Percentiles rank a stretch among this genome's conserved stretches.
Evolutionary conservation across 2,888 invertebrate genomes (phyloP).

Genomic region (Tetragnatha montana): DNA sequence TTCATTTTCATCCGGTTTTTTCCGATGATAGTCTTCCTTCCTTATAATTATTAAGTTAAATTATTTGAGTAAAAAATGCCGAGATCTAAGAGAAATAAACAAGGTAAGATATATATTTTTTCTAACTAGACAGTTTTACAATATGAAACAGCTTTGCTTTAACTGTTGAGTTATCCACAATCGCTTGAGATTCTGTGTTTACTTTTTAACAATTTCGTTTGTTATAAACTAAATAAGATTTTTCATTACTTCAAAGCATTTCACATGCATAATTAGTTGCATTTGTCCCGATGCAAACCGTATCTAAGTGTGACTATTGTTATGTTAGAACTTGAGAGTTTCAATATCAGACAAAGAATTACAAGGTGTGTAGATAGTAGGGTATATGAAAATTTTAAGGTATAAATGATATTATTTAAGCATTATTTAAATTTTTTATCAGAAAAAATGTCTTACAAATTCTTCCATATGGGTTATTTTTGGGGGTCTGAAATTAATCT

Average conservation of each 20-base stretch:
- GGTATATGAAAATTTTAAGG: too few species aligned
- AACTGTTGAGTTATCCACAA: not conserved
- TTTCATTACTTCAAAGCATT: not conserved
- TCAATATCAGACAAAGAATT: too few species aligned
- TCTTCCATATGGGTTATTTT: too few species aligned
- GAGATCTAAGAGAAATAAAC: slow-evolving; percentile 70
- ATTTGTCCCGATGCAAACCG: not conserved
- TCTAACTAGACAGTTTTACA: not conserved
- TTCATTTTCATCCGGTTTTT: too few species aligned
- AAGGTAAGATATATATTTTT: slow-evolving; percentile 50
- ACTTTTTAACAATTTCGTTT: not conserved
- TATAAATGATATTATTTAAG: too few species aligned
- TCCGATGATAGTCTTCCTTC: too few species aligned
- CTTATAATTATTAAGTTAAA: not conserved
- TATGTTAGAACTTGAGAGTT: too few species aligned
- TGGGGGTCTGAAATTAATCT: too few species aligned
- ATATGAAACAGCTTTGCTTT: not conserved
- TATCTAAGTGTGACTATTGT: too few species aligned
- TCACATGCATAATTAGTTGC: not conserved
- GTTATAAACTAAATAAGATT: not conserved
- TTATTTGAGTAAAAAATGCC: slow-evolving; percentile 54
- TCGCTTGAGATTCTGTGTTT: not conserved
- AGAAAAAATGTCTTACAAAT: too few species aligned
- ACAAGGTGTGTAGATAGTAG: too few species aligned
- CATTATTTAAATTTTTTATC: too few species aligned